Base-by-base conservation (phyloP, 2,113 vertebrate species). In the Gobius niger region DNA sequence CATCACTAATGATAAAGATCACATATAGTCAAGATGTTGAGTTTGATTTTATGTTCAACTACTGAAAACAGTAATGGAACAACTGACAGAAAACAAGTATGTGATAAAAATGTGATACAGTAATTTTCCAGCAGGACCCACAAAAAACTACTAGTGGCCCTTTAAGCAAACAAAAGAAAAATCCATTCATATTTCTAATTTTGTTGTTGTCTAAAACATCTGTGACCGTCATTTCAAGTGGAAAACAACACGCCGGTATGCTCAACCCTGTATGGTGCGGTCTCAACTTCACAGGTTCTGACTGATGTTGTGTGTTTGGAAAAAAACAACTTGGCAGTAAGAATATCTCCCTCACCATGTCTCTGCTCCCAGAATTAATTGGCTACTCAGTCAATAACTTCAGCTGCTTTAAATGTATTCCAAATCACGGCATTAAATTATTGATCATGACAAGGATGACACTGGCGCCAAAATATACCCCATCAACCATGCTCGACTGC, bases 401-500 rank as follows among this genome's bases (percentile, higher is more conserved):
- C 66, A 57, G 64, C 78, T 54, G 41, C 41, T 52, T 56, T 44
- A 11, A 75, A 72, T 63, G 65, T 63, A 76, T 82, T 73, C 75
- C 61, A 69, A 65, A 54, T 70, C 74, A 59, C 16, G 47, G 60
- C 59, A 49, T 75, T 80, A 63, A 68, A 80, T 76, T 67, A 76
- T 18, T 63, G 12, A 65, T 68, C 53, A 81, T 72, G 68, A 74
- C 13, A 24, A 72, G 68, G 70, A 81, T 75, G 59, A 46, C 66
- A 53, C 47, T 34, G 52, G 64, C 19, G 52, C 72, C 69, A 80
- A 76, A 78, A 85, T 61, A 61, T 78, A 86, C 80, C 73, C 71
- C 68, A 75, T 83, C 75, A 54, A 52, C 70, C 75, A 64, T 73
- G 76, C 80, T 54, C 57, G 81, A 66, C 53, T 70, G 80, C 72